phyloP scores from a whole-genome alignment of 2,113 vertebrate genomes.

The Brienomyrus longianalis region DNA sequence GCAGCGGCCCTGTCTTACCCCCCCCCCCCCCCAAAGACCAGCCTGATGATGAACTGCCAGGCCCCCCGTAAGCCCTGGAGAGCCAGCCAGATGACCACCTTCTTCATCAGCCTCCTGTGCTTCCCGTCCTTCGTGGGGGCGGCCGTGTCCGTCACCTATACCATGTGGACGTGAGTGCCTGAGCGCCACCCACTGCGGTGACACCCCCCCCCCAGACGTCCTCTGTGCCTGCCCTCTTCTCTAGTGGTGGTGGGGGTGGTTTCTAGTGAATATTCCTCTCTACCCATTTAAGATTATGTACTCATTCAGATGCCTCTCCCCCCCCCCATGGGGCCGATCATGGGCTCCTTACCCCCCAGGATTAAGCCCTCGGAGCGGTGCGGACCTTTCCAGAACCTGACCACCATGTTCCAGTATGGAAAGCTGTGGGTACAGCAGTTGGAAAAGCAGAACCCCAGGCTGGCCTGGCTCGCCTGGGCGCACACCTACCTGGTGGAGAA shows the following conservation, averaged over 20 bases:
- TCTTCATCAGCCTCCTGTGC: slow-evolving; percentile 85
- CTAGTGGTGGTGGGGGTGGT: no score
- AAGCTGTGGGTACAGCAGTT: slow-evolving; percentile 52
- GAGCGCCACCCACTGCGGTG: neutral
- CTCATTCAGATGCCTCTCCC: neutral
- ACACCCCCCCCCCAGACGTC: neutral
- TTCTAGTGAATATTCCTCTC: neutral
- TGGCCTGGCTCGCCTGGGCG: slow-evolving; percentile 62
- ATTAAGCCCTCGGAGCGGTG: slow-evolving; percentile 66
- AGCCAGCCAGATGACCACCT: slow-evolving; percentile 80
- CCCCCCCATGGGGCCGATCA: neutral
- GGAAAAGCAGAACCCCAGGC: slow-evolving; percentile 37
- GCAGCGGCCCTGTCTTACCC: neutral
- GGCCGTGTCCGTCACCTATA: slow-evolving; percentile 73
- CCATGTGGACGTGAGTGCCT: slow-evolving; percentile 83
- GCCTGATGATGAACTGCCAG: slow-evolving; percentile 89
- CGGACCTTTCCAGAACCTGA: slow-evolving; percentile 70
- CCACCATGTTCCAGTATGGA: slow-evolving; percentile 62
- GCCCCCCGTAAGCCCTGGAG: slow-evolving; percentile 80
- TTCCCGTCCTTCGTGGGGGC: slow-evolving; percentile 85
- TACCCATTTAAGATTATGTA: no score
- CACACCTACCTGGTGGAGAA: slow-evolving; percentile 65
- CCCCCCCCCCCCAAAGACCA: slow-evolving; percentile 55
- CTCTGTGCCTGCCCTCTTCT: neutral
- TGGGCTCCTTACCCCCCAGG: slow-evolving; percentile 43